These are phyloP conservation scores for Hemaris fuciformis DNA, from an alignment of 2,888 invertebrate species.

Conservation along the genomic window DNA sequence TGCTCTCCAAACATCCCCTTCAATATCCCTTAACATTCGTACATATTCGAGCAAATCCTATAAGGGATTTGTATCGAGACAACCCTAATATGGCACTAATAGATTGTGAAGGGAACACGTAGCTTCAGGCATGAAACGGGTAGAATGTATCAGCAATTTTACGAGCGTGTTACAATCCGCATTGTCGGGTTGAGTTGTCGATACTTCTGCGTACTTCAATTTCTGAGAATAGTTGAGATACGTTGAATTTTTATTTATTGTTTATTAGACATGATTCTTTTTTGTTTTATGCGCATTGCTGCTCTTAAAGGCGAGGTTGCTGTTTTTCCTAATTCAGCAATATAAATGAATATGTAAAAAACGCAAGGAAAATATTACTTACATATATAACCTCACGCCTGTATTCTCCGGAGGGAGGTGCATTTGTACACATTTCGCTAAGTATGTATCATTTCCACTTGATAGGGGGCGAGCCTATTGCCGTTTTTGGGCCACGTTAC, in stretches of 20 bases:
- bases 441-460: too few relatives aligned
- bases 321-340: too few relatives aligned
- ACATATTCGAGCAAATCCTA: background rate
- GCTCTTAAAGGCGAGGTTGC: too few relatives aligned
- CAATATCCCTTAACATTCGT: background rate
- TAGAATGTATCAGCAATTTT: background rate
- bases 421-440: too few relatives aligned
- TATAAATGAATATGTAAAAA: too few relatives aligned
- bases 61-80: conserved; percentile 9
- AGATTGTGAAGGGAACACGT: conserved; percentile 1
- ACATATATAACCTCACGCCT: too few relatives aligned
- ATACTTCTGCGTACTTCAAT: background rate
- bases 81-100: conserved; percentile 5
- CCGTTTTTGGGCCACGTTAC: too few relatives aligned
- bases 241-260: background rate
- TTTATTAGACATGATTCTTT: background rate
- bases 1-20: background rate
- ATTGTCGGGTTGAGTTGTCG: background rate
- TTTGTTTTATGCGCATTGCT: too few relatives aligned
- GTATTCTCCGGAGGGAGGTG: too few relatives aligned
- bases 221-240: background rate
- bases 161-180: background rate
- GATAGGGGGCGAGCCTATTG: too few relatives aligned
- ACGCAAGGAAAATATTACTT: too few relatives aligned
- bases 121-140: background rate